Conservation (phyloP, 2,888 invertebrate genomes). For the Tortrix viridana region DNA sequence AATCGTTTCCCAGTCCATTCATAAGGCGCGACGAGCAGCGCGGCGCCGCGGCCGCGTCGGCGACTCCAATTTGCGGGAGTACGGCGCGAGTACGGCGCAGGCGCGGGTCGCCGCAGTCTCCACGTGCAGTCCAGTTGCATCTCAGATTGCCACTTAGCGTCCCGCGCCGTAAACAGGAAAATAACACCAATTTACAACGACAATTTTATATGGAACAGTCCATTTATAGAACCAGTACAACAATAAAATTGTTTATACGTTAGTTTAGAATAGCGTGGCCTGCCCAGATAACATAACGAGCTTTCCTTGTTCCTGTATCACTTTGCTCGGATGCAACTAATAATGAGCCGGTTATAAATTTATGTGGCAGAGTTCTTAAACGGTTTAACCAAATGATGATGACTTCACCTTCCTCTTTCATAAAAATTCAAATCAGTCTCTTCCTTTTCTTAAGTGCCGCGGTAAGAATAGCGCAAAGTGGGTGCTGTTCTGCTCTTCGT, state of each 20-base stretch:
- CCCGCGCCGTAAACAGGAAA: conserved; percentile 41
- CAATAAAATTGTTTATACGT: conserved; percentile 38
- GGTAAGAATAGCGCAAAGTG: conserved; percentile 73
- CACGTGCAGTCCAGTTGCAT: conserved; percentile 39
- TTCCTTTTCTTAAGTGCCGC: conserved; percentile 76
- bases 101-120: conserved; percentile 5
- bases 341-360: conserved; percentile 37
- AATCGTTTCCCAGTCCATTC: conserved; percentile 19
- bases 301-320: conserved; percentile 21
- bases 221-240: conserved; percentile 39
- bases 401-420: conserved; percentile 77
- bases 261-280: conserved; percentile 19
- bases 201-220: conserved; percentile 40
- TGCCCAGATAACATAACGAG: conserved; percentile 5
- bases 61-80: conserved; percentile 20
- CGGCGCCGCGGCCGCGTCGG: conserved; percentile 1
- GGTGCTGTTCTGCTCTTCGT: conserved; percentile 57
- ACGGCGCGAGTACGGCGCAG: conserved; percentile 1
- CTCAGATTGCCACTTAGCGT: conserved; percentile 37
- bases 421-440: conserved; percentile 81
- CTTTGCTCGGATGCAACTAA: conserved; percentile 26
- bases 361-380: conserved; percentile 26
- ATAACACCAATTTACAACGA: conserved; percentile 39
- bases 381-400: conserved; percentile 42
- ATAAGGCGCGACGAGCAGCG: conserved; percentile 9